Conservation (phyloP, 2,113 vertebrate species). For the Rana temporaria region DNA sequence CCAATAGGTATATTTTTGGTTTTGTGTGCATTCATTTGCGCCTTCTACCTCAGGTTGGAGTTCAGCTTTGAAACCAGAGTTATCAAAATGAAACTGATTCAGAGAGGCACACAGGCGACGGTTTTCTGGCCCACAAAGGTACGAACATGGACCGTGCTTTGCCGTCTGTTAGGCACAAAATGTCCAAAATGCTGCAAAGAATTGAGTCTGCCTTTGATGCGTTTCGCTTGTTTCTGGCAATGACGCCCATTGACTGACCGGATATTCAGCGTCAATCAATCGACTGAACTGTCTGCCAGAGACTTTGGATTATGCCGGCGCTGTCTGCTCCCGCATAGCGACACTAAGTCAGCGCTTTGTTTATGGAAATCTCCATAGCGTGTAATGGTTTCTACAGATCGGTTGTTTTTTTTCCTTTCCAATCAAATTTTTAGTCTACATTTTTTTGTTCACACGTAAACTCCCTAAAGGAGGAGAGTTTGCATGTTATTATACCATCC, state of each 20-base stretch:
- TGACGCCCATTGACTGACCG: neutral
- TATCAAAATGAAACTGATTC: no score
- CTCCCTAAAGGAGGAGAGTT: neutral
- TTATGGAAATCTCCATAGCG: conserved; percentile 13
- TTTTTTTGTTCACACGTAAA: neutral
- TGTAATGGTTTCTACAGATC: conserved; percentile 33
- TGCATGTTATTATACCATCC: neutral
- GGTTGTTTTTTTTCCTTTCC: neutral
- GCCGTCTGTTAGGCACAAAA: no score
- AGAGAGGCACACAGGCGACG: no score
- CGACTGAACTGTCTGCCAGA: conserved; percentile 9
- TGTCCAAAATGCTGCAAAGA: no score
- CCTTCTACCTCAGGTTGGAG: no score
- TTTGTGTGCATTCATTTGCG: no score
- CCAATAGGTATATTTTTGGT: no score
- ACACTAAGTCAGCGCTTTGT: conserved; percentile 1
- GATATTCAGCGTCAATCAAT: conserved; percentile 8
- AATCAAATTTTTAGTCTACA: neutral
- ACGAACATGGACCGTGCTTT: no score
- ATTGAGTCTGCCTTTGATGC: no score
- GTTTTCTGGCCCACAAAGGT: no score
- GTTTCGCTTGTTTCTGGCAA: neutral
- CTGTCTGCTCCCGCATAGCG: neutral
- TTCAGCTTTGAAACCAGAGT: no score
- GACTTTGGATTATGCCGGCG: neutral